Evolutionary conservation across 2,888 invertebrate genomes (phyloP).

Genomic region (Brachyptera risi): DNA sequence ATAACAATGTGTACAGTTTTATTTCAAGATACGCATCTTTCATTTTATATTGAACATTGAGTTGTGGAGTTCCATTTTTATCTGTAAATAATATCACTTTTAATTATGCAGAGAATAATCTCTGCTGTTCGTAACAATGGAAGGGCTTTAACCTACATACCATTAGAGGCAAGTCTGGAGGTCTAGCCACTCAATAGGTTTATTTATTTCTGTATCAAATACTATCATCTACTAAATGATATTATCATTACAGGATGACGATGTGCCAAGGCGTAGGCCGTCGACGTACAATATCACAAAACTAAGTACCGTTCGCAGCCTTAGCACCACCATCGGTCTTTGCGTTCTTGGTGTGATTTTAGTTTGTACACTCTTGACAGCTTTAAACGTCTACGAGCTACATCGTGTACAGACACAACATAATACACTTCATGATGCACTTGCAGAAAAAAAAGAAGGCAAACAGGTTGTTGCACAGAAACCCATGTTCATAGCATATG

Average conservation of each 20-base stretch:
- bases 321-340: neutral
- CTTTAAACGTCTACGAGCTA: slow-evolving; percentile 25
- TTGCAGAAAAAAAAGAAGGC: neutral
- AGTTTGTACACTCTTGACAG: slow-evolving; percentile 13
- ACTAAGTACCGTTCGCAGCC: neutral
- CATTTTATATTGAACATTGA: too few relatives aligned
- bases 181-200: too few relatives aligned
- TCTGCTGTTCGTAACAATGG: too few relatives aligned
- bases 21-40: too few relatives aligned
- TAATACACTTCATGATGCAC: neutral
- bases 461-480: neutral
- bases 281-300: neutral
- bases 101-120: too few relatives aligned
- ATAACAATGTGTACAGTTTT: too few relatives aligned
- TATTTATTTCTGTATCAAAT: too few relatives aligned
- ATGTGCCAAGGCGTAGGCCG: neutral
- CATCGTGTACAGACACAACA: slow-evolving; percentile 21
- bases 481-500: slow-evolving; percentile 36
- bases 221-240: neutral
- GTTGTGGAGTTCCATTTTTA: too few relatives aligned
- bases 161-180: too few relatives aligned
- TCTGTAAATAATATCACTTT: too few relatives aligned
- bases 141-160: too few relatives aligned
- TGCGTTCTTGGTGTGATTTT: slow-evolving; percentile 14
- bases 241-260: neutral